Conservation (phyloP, 2,113 vertebrate species). For the Nematolebias whitei region DNA sequence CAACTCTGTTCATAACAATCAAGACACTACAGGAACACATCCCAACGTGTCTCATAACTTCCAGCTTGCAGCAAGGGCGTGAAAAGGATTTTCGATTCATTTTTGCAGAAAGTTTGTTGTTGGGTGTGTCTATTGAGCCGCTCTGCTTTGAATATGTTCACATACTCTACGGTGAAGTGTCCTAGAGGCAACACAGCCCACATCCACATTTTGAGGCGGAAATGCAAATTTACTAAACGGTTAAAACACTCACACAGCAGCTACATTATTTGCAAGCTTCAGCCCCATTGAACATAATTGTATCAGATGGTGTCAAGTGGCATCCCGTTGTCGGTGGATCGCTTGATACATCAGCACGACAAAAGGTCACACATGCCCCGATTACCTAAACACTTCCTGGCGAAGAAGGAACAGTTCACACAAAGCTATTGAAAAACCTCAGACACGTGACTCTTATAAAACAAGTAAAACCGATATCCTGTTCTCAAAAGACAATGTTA, state of each 20-base stretch:
- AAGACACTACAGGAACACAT: conserved; percentile 17
- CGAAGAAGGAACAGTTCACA: neutral
- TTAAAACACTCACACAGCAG: conserved; percentile 13
- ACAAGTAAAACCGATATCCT: neutral
- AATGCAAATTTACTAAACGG: conserved; percentile 37
- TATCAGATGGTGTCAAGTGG: conserved; percentile 27
- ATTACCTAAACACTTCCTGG: neutral
- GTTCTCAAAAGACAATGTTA: neutral
- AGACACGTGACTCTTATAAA: neutral
- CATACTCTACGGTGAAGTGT: conserved; percentile 30
- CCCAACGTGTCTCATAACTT: conserved; percentile 29
- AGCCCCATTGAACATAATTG: conserved; percentile 31
- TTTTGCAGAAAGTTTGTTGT: conserved; percentile 41
- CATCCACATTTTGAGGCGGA: conserved; percentile 32
- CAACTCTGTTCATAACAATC: conserved; percentile 34
- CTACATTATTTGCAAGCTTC: conserved; percentile 44
- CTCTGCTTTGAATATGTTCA: conserved; percentile 60
- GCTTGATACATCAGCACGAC: conserved; percentile 16
- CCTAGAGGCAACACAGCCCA: conserved; percentile 15
- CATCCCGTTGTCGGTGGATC: conserved; percentile 34
- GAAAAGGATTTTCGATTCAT: conserved; percentile 49
- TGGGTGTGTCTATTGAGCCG: conserved; percentile 54
- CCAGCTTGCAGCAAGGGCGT: conserved; percentile 43
- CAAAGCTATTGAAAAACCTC: neutral
- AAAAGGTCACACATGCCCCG: conserved; percentile 3